These are phyloP conservation scores for Psilopsiagon aymara DNA, from an alignment of 2,113 vertebrate species.

Conservation along the genomic window DNA sequence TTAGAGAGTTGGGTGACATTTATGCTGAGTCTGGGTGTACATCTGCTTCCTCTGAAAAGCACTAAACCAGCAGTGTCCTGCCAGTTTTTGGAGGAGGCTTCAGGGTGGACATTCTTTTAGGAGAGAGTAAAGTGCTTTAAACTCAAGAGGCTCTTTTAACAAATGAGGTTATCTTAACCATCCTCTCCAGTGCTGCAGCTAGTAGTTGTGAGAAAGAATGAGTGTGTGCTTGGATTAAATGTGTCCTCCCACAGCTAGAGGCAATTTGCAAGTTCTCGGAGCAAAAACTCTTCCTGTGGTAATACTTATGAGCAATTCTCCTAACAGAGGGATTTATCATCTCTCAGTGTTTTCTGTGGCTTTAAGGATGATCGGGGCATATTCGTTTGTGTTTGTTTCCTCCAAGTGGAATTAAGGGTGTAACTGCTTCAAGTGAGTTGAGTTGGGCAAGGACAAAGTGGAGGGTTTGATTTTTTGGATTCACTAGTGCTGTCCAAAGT, in stretches of 20 bases:
- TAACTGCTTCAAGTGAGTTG: background rate
- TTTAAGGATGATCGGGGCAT: background rate
- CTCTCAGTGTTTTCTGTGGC: background rate
- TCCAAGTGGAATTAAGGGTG: background rate
- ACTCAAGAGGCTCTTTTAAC: background rate
- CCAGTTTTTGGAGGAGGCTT: background rate
- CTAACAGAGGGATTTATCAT: background rate
- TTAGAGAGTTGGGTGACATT: background rate
- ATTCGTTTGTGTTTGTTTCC: background rate
- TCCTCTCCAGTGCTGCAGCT: background rate
- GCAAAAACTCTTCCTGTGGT: background rate
- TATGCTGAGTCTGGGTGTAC: background rate
- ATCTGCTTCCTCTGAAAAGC: background rate
- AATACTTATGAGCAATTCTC: background rate
- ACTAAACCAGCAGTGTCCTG: background rate
- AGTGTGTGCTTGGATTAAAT: background rate
- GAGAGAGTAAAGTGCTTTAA: background rate
- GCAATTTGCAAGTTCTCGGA: background rate
- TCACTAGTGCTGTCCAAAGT: background rate
- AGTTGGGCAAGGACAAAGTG: background rate
- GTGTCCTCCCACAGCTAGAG: background rate
- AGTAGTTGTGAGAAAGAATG: background rate
- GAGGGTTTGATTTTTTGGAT: background rate
- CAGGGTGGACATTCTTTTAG: background rate
- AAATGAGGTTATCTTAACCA: background rate